Conservation (phyloP, 2,797 vertebrate species). For the Eulemur rubriventer region DNA sequence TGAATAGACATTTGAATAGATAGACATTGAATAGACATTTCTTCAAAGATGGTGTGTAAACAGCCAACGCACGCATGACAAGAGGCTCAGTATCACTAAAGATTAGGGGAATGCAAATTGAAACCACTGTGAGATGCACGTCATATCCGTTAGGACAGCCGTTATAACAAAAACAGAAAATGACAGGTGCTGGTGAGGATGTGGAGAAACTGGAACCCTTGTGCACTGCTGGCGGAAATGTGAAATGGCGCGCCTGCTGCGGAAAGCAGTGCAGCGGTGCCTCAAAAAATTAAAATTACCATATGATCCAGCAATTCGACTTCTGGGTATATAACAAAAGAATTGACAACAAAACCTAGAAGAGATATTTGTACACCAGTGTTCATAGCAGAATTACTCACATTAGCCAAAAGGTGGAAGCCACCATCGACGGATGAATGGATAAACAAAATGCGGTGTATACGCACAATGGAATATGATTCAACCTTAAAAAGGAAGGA, state of each 20-base stretch:
- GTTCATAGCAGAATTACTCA: neutral
- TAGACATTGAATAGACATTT: neutral
- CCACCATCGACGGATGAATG: neutral
- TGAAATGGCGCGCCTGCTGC: neutral
- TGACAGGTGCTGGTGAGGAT: neutral
- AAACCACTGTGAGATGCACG: neutral
- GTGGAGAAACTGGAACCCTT: neutral
- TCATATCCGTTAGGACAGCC: neutral
- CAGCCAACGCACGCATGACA: neutral
- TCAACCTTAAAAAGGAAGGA: neutral
- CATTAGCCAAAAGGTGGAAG: neutral
- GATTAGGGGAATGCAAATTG: neutral
- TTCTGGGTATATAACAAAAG: neutral
- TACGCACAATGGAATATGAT: too few species aligned
- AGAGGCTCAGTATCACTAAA: neutral
- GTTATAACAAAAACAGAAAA: neutral
- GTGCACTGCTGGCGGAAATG: neutral
- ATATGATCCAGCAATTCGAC: neutral
- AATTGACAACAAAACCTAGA: neutral
- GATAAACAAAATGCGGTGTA: neutral
- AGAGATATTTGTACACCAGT: neutral
- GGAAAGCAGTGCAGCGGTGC: neutral
- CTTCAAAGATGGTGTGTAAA: neutral
- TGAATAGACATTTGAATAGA: neutral
- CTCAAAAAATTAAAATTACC: neutral